Conservation (phyloP, 1,140 invertebrate species). For the Limonius californicus region DNA sequence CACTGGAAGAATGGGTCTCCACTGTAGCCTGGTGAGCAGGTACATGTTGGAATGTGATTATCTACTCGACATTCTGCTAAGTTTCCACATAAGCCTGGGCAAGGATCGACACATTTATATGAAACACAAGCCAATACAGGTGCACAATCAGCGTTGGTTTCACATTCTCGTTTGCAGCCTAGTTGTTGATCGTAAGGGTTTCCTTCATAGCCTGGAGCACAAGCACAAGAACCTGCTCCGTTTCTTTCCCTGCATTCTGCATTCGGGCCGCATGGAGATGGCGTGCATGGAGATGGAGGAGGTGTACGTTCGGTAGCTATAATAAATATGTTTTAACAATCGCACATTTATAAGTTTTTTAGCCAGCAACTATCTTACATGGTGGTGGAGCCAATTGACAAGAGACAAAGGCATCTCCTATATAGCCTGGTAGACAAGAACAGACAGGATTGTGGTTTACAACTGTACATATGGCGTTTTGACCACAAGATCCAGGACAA, state of each 20-base stretch:
- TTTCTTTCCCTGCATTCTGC: slow-evolving; percentile 73
- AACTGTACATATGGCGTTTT: slow-evolving; percentile 69
- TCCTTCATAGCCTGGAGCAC: slow-evolving; percentile 68
- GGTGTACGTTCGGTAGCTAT: slow-evolving; percentile 41
- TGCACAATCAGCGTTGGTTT: slow-evolving; percentile 69
- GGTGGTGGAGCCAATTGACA: slow-evolving; percentile 52
- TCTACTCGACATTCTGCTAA: slow-evolving; percentile 70
- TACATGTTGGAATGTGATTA: slow-evolving; percentile 72
- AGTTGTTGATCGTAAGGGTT: slow-evolving; percentile 63
- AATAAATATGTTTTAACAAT: no score
- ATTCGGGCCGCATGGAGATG: slow-evolving; percentile 77
- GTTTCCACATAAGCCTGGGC: slow-evolving; percentile 67
- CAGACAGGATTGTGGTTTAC: slow-evolving; percentile 73
- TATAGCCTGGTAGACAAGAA: slow-evolving; percentile 65
- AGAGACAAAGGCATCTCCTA: slow-evolving; percentile 68
- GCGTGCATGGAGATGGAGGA: slow-evolving; percentile 56
- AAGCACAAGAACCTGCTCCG: slow-evolving; percentile 72
- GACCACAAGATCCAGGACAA: slow-evolving; percentile 72
- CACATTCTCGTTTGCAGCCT: slow-evolving; percentile 74
- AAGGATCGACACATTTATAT: slow-evolving; percentile 74
- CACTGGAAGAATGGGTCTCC: slow-evolving; percentile 81
- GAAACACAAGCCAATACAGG: slow-evolving; percentile 65
- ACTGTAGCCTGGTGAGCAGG: slow-evolving; percentile 66
- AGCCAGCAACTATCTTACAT: slow-evolving; percentile 2
- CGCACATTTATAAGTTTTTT: no score